Base-by-base conservation (phyloP, 2,797 vertebrate species). In the Halcyon chelicuti region DNA sequence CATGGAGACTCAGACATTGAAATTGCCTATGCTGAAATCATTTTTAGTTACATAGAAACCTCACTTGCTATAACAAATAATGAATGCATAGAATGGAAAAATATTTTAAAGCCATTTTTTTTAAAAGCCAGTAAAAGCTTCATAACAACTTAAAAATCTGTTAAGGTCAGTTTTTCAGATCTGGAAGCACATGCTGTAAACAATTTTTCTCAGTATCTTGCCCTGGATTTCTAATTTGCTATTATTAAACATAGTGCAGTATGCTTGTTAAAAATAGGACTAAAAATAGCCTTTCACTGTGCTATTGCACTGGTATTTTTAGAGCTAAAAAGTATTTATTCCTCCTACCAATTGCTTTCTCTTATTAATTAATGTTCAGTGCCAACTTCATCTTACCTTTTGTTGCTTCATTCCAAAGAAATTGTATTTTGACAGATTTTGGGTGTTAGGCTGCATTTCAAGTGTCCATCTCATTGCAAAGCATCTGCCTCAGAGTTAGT, bases 241-340 rank as follows among this genome's bases (percentile, higher is more conserved):
- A 39, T 95, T 95, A 91, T 94, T 92, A 94, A 95, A 61, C 51
- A 54, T 51, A 54, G 47, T 35, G 79, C 83, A 23, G 26, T 35
- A 70, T 39, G 60, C 62, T 94, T 95, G 87, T 96, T 96, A 86
- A 95, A 94, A 92, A 58, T 14, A 62, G 13, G 35, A 63, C 74
- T 90, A 79, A 93, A 96, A 92, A 88, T 86, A 94, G 51, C 33
- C 37, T 92, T 87, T 94, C 58, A 70, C 55, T 72, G 33, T n/a
- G 74, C 17, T 72, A n/a, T 28, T 54, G 49, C 54, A 49, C 35
- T 62, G 72, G n/a, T 57, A 49, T 91, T 92, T 96, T 94, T 92
- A 81, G 77, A 35, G 39, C 47, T n/a, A 31, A 49, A 73, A 87
- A 73, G 17, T 49, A 37, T 86, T 93, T 87, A 81, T 90, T 75